Evolutionary conservation across 2,797 vertebrate genomes (phyloP), one percentile per base, ranked within the genome.

Genomic region (Alauda arvensis): DNA sequence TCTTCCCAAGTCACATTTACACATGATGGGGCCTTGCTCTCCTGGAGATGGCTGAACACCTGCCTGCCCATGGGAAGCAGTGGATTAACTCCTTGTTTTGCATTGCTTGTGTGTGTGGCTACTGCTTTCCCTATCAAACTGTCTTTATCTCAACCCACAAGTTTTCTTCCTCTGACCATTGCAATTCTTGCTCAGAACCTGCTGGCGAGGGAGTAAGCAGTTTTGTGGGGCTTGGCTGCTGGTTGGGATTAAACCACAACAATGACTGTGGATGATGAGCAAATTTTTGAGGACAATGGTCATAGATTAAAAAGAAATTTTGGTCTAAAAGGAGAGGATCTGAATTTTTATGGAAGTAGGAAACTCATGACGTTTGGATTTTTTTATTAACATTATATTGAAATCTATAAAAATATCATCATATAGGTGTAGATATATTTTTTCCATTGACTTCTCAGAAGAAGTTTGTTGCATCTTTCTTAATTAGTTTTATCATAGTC

Each of bases 181-280:
- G 16, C 1, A 1, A 0, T 60, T 75, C 13, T 52, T 9, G 67
- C 16, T 20, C 0, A 0, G 2, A 15, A 33, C 39, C 19, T 29
- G 19, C 24, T 75, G 24, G 13, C 25, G 8, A 10, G 16, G 18
- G 28, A 28, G 2, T 19, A 18, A 57, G 4, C 18, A 46, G 29
- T 12, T 51, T 8, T 28, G 24, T 45, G 11, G 9, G 17, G 20
- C 7, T 60, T 59, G 33, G 13, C 24, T 66, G n/a, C 16, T 52
- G 23, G 15, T 13, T 39, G 19, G 46, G 16, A 20, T 83, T 52
- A 45, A 66, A 43, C 7, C 13, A 43, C 23, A n/a, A 9, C 33
- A 39, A 14, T 25, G 19, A 43, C 15, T 46, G 7, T 12, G 11
- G 37, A 14, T n/a, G 9, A 62, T 69, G 33, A 70, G 19, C 29